These are phyloP conservation scores for Dendrolimus punctatus DNA, from an alignment of 1,140 invertebrate genomes.

Conservation along the genomic window DNA sequence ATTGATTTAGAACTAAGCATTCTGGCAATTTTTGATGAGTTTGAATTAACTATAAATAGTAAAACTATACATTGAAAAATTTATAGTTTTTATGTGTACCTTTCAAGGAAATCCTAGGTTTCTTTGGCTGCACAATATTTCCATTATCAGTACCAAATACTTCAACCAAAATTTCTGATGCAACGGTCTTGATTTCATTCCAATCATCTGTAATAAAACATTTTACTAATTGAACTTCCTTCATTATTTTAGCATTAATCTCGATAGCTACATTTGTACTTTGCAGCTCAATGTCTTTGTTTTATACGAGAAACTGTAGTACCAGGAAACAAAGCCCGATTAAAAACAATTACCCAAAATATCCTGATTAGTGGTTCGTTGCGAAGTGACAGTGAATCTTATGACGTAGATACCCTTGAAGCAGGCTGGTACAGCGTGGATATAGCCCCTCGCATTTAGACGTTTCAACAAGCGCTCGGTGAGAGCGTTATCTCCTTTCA, in stretches of 20 bases:
- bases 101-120: constrained; percentile 81
- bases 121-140: constrained; percentile 70
- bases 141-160: constrained; percentile 70
- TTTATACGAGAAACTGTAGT: background rate
- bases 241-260: too few relatives aligned
- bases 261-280: too few relatives aligned
- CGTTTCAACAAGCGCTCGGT: constrained; percentile 89
- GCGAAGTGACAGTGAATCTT: constrained; percentile 93
- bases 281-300: too few relatives aligned
- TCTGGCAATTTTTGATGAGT: too few relatives aligned
- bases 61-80: too few relatives aligned
- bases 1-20: too few relatives aligned
- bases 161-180: constrained; percentile 79
- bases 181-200: constrained; percentile 88
- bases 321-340: background rate
- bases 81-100: constrained; percentile 67
- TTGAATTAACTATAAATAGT: constrained; percentile 4
- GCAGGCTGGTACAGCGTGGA: constrained; percentile 95
- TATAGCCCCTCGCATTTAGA: constrained; percentile 87
- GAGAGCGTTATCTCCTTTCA: constrained; percentile 87
- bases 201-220: constrained; percentile 80
- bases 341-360: constrained; percentile 74
- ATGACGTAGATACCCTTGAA: constrained; percentile 94
- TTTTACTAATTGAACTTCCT: too few relatives aligned
- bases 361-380: constrained; percentile 90